phyloP scores from a whole-genome alignment of 2,797 vertebrate species.

The Mergus octosetaceus region DNA sequence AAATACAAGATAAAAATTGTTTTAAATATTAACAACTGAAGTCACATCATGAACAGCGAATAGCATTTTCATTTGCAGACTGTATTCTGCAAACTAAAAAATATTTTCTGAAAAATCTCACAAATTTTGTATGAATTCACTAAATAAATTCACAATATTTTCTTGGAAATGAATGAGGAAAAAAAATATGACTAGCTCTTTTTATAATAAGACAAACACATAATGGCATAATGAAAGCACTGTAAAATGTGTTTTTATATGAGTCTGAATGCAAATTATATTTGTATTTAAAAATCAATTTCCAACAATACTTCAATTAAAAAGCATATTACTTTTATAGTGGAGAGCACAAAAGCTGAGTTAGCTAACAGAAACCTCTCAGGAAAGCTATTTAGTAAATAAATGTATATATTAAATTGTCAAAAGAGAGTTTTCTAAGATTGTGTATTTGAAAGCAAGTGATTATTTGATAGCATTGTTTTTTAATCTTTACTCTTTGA shows the following conservation, averaged over 20 bases:
- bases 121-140: not conserved
- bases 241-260: not conserved
- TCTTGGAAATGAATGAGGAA: not conserved
- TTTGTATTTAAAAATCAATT: not conserved
- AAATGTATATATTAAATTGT: not conserved
- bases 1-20: not conserved
- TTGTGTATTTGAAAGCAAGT: not conserved
- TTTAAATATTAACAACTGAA: not conserved
- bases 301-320: not conserved
- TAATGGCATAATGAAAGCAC: not conserved
- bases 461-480: not conserved
- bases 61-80: not conserved
- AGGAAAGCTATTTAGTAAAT: not conserved
- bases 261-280: not conserved
- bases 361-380: accelerated
- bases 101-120: not conserved
- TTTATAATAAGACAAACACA: not conserved
- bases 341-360: not conserved
- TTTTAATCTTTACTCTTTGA: not conserved
- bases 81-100: not conserved
- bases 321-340: not conserved
- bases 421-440: accelerated
- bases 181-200: not conserved
- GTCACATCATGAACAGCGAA: not conserved
- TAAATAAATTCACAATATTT: not conserved